A percentile compares a stretch with the other conserved stretches of the same genome.
These are phyloP conservation scores for Megalops atlanticus DNA, from an alignment of 2,113 vertebrate species.

Conservation along the genomic window DNA sequence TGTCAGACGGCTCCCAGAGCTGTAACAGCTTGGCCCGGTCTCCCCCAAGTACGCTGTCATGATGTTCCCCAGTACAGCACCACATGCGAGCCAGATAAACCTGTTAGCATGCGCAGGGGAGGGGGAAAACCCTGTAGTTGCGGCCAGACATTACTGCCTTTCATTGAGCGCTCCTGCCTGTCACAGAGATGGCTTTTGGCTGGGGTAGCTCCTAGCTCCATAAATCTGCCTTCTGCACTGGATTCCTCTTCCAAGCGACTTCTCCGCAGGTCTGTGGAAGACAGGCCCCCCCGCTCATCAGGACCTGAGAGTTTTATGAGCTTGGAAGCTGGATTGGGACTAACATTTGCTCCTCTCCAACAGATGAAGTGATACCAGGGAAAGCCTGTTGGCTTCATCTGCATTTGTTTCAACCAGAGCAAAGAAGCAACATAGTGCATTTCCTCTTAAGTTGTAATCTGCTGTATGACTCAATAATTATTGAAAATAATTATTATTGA, in stretches of 20 bases:
- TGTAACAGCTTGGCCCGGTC: neutral
- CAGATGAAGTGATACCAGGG: constrained; percentile 20
- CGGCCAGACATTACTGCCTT: neutral
- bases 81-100: neutral
- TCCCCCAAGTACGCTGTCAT: neutral
- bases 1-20: neutral
- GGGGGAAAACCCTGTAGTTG: neutral
- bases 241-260: neutral
- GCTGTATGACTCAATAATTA: constrained; percentile 19
- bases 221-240: neutral
- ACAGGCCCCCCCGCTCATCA: constrained; percentile 28
- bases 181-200: neutral
- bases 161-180: neutral
- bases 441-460: constrained; percentile 17
- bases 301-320: constrained; percentile 36
- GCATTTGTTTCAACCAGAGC: neutral
- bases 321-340: constrained; percentile 28
- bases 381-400: constrained; percentile 4
- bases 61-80: neutral
- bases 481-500: constrained; percentile 22
- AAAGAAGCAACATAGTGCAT: neutral
- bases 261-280: constrained; percentile 13
- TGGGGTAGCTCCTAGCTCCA: neutral
- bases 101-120: neutral
- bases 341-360: constrained; percentile 33